Evolutionary conservation across 2,797 vertebrate species (phyloP).

Genomic region (Siniperca scherzeri): DNA sequence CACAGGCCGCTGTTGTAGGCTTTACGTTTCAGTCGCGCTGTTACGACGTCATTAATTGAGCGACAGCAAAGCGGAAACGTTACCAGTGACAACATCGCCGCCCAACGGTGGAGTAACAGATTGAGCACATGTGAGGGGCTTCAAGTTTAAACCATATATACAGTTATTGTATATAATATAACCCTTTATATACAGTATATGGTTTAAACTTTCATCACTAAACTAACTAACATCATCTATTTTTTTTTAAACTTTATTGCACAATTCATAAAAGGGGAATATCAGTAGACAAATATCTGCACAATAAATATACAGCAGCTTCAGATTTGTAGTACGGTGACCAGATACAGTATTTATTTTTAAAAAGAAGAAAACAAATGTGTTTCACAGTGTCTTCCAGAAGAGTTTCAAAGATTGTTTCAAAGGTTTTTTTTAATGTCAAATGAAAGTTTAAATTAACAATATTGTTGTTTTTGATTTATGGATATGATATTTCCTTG

Average conservation of each 20-base stretch:
- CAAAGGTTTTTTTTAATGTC: no score
- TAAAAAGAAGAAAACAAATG: background rate
- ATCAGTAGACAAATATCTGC: background rate
- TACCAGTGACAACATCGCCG: background rate
- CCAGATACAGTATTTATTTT: background rate
- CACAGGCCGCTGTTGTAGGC: constrained; percentile 71
- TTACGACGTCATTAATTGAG: constrained; percentile 58
- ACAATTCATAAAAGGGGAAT: background rate
- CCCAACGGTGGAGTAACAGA: background rate
- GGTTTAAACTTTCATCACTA: background rate
- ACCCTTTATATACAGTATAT: background rate
- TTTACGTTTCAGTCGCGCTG: constrained; percentile 60
- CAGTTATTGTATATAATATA: background rate
- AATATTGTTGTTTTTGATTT: no score
- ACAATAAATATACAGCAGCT: background rate
- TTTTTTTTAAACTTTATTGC: background rate
- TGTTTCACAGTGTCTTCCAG: no score
- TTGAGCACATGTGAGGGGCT: background rate
- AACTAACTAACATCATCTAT: no score
- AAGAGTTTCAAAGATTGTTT: no score
- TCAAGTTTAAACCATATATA: background rate
- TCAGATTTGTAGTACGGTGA: background rate
- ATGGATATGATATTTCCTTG: no score
- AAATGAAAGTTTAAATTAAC: no score
- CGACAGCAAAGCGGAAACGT: background rate